phyloP scores from a whole-genome alignment of 2,113 vertebrate genomes.

The Phaethornis superciliosus region DNA sequence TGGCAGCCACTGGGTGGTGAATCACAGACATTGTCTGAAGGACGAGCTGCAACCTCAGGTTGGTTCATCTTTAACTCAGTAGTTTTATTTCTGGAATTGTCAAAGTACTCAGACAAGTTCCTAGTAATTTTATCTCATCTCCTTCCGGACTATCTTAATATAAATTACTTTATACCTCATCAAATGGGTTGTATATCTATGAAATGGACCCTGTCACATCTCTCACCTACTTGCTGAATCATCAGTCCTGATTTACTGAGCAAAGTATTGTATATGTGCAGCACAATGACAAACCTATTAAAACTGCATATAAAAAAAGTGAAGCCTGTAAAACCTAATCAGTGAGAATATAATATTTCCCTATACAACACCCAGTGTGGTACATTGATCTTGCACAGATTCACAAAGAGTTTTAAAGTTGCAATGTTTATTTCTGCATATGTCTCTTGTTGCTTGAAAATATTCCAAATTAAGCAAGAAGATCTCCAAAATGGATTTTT shows the following conservation, averaged over 20 bases:
- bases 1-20: neutral
- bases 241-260: neutral
- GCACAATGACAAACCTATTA: neutral
- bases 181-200: neutral
- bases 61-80: neutral
- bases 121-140: neutral
- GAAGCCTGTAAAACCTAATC: constrained; percentile 1
- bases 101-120: neutral
- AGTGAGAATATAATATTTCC: neutral
- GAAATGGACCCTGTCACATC: neutral
- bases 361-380: neutral
- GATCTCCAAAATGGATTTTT: neutral
- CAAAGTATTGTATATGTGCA: neutral
- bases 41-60: neutral
- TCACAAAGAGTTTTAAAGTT: neutral
- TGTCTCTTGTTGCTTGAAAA: neutral
- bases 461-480: neutral
- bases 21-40: neutral
- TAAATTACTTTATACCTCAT: neutral
- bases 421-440: neutral
- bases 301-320: neutral
- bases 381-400: neutral
- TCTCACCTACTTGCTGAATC: neutral
- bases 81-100: neutral
- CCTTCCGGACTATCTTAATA: neutral